Evolutionary conservation across 2,888 invertebrate species (phyloP), one percentile per base, ranked within the genome.

Genomic region (Cryptus viduatorius): DNA sequence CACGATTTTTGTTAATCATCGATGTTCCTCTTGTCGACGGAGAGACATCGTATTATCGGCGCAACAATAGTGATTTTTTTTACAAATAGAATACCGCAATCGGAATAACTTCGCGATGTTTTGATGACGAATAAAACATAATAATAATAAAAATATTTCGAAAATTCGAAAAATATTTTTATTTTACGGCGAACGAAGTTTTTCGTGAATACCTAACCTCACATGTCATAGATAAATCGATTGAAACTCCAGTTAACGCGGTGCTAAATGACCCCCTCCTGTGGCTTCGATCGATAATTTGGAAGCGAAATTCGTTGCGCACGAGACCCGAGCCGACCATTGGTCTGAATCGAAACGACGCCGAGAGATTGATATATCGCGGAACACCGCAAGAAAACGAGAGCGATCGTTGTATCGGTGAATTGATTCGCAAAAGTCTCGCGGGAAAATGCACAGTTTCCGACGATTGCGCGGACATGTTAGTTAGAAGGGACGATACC

Each of bases 331-430:
- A 31, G 29, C 61, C 83, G 4, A 80, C 48, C 72, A 4, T 50
- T 0, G 53, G 24, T 37, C 67, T 84, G 31, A 87, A 80, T 19
- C 8, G 79, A 14, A 14, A 76, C 2, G 29, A 67, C 24, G 75
- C 73, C 3, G 7, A 31, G 8, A 24, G 82, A 46, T 78, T 87
- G 53, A 87, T 89, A 12, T 87, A 83, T 77, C 68, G 85, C 53
- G 92, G 92, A n/a, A 82, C 85, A 16, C 92, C 92, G 0, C 86
- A 85, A 44, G 92, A 90, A 71, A 46, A 48, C 1, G 90, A 92
- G 73, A 91, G 91, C 79, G 90, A 92, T 76, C 42, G 69, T 59
- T 92, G 92, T 67, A 77, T 92, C 5, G 16, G 73, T 0, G 61
- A 84, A 78, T 87, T 91, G 24, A 81, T 80, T 5, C 65, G 59